Base-by-base conservation (phyloP, 1,140 invertebrate species). In the Anthonomus grandis region DNA sequence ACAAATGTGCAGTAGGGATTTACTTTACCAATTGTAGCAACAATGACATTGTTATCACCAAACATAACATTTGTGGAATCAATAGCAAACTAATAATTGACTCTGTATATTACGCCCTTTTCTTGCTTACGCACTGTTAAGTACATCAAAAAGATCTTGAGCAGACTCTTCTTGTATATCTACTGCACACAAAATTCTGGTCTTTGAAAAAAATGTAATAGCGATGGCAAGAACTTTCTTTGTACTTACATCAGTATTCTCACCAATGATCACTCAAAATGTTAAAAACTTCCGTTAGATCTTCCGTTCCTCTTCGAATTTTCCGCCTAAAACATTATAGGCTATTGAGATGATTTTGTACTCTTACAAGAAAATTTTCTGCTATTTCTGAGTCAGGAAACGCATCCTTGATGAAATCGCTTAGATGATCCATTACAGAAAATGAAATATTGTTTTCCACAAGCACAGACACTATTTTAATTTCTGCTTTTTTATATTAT, bases 31-130 rank as follows among this genome's bases (percentile, higher is more conserved):
- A 67, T 67, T 62, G 64, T 65, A 3, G 59, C 50, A 41, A 65
- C 34, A n/a, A 65, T 47, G n/a, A 57, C 60, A 52, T 22, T 50
- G 5, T 64, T 34, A 47, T 58, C 45, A 3, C 59, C 64, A 64
- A 67, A 65, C 57, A 64, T 64, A 12, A 66, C 60, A 22, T 57
- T 57, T n/a, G 59, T 64, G n/a, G 60, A 59, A 27, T 65, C 64
- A 48, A 62, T 61, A 10, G 58, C 63, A 57, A 65, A 41, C 63
- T 58, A 51, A 67, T 41, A 38, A 48, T 41, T 45, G 57, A 27
- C 56, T 31, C 27, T 64, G 49, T 25, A 66, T 57, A 46, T 62
- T 52, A 18, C 57, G 45, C 19, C 56, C 56, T 19, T 37, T 37
- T 27, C 58, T 39, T 19, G 34, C 41, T 19, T 49, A 60, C 24